Evolutionary conservation across 2,888 invertebrate species (phyloP), one percentile per base, ranked within the genome.

Genomic region (Xanthorhoe designata): DNA sequence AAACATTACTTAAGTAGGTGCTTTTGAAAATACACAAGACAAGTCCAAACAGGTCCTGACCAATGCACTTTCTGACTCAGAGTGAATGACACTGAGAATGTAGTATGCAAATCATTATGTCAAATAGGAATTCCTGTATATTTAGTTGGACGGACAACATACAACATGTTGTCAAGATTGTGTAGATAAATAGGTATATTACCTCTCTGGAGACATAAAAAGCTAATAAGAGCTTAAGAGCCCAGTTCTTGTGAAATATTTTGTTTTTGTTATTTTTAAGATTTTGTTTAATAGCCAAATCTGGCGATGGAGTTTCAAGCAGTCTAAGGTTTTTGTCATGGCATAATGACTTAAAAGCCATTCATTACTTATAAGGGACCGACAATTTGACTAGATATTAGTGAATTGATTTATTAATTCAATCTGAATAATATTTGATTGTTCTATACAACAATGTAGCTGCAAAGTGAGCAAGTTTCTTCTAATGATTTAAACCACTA

Each of bases 21-120:
- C 45, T 65, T 65, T 65, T 60, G 29, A 60, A 65, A 65, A 60
- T 60, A 65, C 57, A 32, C 10, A 24, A 70, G 67, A 72, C 72
- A 74, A 59, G 74, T 74, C 55, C 1, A 17, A 64, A 72, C 74
- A 62, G 64, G 74, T 71, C 45, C 52, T 66, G 66, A 62, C 66
- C 61, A 68, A 61, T 65, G 66, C 69, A 55, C 42, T 35, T 64
- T 61, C 45, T 67, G 71, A 72, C 24, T 73, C 73, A 73, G 56
- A 53, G 67, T 72, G 72, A 74, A 72, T 68, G 74, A 74, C 73
- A 72, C 68, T 53, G 17, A 29, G 57, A 57, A 55, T 35, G 55
- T 57, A 6, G 53, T 61, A 68, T 68, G 68, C 68, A 68, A 68
- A 64, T 64, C 61, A 64, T 61, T 54, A 59, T 67, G 61, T 54